Conservation (phyloP, 2,888 invertebrate genomes). For the Ornithoptera alexandrae region DNA sequence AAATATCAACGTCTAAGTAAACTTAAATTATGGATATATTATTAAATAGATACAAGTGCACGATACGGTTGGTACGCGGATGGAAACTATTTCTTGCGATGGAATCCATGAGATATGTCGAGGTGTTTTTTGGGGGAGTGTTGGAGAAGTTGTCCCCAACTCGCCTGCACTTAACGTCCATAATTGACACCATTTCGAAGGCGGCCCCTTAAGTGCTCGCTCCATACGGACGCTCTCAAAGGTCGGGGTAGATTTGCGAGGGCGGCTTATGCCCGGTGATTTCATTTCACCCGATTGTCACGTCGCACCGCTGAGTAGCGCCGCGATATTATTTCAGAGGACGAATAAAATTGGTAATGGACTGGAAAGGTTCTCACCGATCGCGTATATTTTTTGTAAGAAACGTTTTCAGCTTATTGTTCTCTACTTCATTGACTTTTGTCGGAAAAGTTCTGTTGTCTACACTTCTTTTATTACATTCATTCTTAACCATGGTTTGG, state of each 20-base stretch:
- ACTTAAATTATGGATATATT: slow-evolving; percentile 51
- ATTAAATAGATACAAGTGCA: slow-evolving; percentile 39
- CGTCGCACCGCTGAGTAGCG: slow-evolving; percentile 68
- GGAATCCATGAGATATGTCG: neutral
- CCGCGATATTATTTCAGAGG: slow-evolving; percentile 68
- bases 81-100: neutral
- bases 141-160: slow-evolving; percentile 30
- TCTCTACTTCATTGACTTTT: slow-evolving; percentile 3
- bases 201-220: slow-evolving; percentile 70
- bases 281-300: slow-evolving; percentile 75
- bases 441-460: neutral
- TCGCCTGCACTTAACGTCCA: slow-evolving; percentile 69
- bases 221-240: slow-evolving; percentile 57
- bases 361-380: slow-evolving; percentile 64
- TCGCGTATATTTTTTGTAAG: slow-evolving; percentile 46
- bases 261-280: slow-evolving; percentile 73
- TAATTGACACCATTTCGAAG: slow-evolving; percentile 76
- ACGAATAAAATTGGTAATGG: slow-evolving; percentile 77
- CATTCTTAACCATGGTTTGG: neutral
- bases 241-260: slow-evolving; percentile 70
- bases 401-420: slow-evolving; percentile 40
- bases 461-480: neutral
- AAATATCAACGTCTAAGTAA: slow-evolving; percentile 37
- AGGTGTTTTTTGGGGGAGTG: neutral
- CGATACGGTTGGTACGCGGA: neutral